Base-by-base conservation (phyloP, 2,797 vertebrate genomes). In the Lycodopsis pacificus region DNA sequence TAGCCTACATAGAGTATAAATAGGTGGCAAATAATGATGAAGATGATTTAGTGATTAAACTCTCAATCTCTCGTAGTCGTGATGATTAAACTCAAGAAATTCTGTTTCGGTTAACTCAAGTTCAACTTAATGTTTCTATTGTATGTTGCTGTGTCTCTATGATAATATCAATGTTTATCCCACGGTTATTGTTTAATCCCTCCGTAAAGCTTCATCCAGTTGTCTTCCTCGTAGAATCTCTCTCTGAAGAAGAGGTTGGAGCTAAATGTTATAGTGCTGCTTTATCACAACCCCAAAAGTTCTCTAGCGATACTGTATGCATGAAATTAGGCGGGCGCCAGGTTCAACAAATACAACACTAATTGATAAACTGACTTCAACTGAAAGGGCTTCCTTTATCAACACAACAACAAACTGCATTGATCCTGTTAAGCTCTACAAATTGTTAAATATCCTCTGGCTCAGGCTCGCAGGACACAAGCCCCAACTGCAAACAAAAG, bases 401-500 rank as follows among this genome's bases (percentile, higher is more conserved):
- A 71, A 76, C 46, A 68, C 46, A 30, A 57, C 25, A 59, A 82
- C 30, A 79, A 80, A 70, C 79, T 76, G 53, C 71, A 78, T 59
- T 89, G 71, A 87, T 91, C 57, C 27, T 38, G 34, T 84, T 86
- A 77, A 87, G 57, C 63, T 59, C 30, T 44, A 84, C 80, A 90
- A 82, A 89, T 81, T 3, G 65, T 65, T 71, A 59, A 71, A 85
- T 51, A 81, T 83, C 64, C 63, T 56, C 36, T 56, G 61, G 42
- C 57, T 73, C 65, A 57, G 25, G 14, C 38, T 51, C 4, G 2
- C 17, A 40, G 69, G 38, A 58, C 73, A 32, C 6, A 25, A 27
- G 48, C 54, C 65, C 76, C 20, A 79, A 64, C 73, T 71, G 46
- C 77, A 77, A 82, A 93, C 88, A 93, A 92, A 86, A 86, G 84